Base-by-base conservation (phyloP, 2,113 vertebrate species). In the Tragelaphus strepsiceros region DNA sequence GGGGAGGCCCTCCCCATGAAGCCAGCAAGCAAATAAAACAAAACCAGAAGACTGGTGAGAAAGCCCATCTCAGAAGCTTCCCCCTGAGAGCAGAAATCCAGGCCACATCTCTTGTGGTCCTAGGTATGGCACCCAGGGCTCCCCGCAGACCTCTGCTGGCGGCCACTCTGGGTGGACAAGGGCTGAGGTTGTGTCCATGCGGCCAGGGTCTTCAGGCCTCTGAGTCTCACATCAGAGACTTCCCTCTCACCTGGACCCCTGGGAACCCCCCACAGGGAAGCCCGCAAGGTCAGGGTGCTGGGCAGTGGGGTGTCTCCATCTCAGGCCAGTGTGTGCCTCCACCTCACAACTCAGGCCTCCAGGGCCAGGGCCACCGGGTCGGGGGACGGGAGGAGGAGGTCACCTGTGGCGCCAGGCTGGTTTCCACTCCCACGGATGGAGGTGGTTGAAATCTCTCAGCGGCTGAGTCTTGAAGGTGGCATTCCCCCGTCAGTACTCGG, bases 401-500 rank as follows among this genome's bases (percentile, higher is more conserved):
- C 81, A 9, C 15, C 67, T 49, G 43, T 0, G 2, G 30, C 58
- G 71, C 46, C 14, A 13, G 53, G n/a, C 19, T n/a, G 53, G 54
- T 10, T 24, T 43, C n/a, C 28, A 4, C 10, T 13, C 21, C 10
- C 9, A 0, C 17, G 22, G 87, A 28, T 26, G 32, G 46, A 14
- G 8, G 32, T 0, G 7, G 15, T 24, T 0, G 46, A 51, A n/a
- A 32, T 3, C 26, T 56, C 80, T 71, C 59, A 21, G 80, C 0
- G 0, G 35, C 43, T 15, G 39, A 5, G 16, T n/a, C 78, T 21
- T 43, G 39, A 39, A 24, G 2, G 35, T 16, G 16, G 17, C 1
- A 0, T 5, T 8, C n/a, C 1, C 0, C 15, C 3, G 2, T 35
- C 2, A 67, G 64, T 5, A 4, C 13, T 35, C 2, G 0, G 35